Conservation (phyloP, 1,140 invertebrate genomes). For the Pseudomyrmex sp. region DNA sequence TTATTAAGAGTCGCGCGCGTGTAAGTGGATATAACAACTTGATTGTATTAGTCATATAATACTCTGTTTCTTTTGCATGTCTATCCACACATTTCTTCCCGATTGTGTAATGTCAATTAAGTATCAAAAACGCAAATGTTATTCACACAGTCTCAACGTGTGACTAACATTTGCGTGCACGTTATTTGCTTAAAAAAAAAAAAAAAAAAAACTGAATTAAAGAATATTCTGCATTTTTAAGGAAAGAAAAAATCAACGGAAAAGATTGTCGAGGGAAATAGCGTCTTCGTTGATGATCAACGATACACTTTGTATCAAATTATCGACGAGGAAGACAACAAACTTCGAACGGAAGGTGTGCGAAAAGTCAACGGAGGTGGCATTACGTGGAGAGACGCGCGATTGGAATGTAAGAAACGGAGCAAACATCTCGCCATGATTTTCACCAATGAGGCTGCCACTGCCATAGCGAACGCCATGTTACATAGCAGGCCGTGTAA, state of each 20-base stretch:
- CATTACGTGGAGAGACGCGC: slow-evolving; percentile 60
- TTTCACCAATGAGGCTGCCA: slow-evolving; percentile 54
- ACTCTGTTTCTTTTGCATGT: not conserved
- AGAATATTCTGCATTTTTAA: not conserved
- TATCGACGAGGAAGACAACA: slow-evolving; percentile 8
- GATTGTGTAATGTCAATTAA: not conserved
- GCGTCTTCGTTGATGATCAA: slow-evolving; percentile 41
- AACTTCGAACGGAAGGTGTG: slow-evolving; percentile 19
- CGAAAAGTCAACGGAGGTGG: slow-evolving; percentile 64
- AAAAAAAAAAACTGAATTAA: not conserved
- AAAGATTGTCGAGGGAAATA: not conserved
- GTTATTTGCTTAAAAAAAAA: not conserved
- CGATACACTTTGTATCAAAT: slow-evolving; percentile 33
- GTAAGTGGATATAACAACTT: not conserved
- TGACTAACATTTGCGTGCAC: not conserved
- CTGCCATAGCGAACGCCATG: slow-evolving; percentile 53
- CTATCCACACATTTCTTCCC: not conserved
- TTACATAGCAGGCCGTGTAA: slow-evolving; percentile 65
- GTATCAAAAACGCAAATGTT: no score
- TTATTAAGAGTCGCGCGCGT: not conserved
- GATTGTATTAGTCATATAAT: not conserved
- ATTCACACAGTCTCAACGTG: no score
- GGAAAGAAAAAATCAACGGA: not conserved
- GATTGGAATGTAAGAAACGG: slow-evolving; percentile 59
- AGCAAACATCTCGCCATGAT: slow-evolving; percentile 62